Conservation (phyloP, 1,140 invertebrate species). For the Paralvinella palmiformis region DNA sequence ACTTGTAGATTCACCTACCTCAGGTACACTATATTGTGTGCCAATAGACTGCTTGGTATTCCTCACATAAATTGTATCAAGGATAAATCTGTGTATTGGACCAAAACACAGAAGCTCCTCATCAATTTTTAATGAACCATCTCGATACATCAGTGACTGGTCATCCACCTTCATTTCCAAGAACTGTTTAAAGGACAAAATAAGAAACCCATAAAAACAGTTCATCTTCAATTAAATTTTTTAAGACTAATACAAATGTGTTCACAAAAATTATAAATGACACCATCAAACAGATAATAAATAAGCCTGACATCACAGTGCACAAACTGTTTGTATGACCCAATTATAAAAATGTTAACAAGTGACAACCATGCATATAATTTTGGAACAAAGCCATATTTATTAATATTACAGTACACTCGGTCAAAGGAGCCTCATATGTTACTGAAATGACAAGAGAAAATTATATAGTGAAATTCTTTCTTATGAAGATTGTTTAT, state of each 20-base stretch:
- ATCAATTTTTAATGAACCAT: not conserved
- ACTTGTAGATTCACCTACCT: not conserved
- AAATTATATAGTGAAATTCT: too few relatives aligned
- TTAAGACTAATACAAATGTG: not conserved
- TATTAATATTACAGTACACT: too few relatives aligned
- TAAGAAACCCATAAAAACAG: not conserved
- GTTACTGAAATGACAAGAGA: too few relatives aligned
- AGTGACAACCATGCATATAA: too few relatives aligned
- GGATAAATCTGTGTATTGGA: not conserved
- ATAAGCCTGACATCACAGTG: too few relatives aligned
- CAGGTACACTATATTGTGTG: not conserved
- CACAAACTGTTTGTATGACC: too few relatives aligned
- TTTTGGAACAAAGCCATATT: too few relatives aligned
- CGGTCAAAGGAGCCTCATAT: too few relatives aligned
- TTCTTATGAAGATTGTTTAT: too few relatives aligned
- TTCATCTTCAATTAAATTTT: not conserved
- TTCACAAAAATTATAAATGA: not conserved
- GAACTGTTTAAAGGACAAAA: not conserved
- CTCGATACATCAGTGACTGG: not conserved
- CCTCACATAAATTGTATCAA: not conserved
- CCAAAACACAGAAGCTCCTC: too few relatives aligned
- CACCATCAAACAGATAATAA: not conserved
- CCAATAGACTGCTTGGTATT: slow-evolving; percentile 5
- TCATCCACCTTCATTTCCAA: slow-evolving; percentile 5
- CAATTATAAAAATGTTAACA: too few relatives aligned